Percentiles rank a stretch among this genome's conserved stretches.
Evolutionary conservation across 2,797 vertebrate genomes (phyloP).

Genomic region (Falco concolor): DNA sequence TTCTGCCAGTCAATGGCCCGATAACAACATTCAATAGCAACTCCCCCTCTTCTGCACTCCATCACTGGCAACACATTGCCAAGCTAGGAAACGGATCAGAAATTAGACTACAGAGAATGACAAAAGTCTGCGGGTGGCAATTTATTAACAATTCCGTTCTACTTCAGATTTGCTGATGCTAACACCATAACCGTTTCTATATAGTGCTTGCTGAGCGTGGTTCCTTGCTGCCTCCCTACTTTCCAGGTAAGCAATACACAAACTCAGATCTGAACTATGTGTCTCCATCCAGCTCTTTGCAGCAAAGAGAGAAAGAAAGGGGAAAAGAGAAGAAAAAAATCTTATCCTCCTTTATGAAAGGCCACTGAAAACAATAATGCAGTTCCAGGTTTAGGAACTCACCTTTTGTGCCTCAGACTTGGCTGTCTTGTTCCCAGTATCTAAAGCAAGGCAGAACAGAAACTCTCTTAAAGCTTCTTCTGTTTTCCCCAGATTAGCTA

Average conservation of each 20-base stretch:
- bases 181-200: neutral
- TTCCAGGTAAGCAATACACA: neutral
- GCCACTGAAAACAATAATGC: neutral
- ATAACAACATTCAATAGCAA: neutral
- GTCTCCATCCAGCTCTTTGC: neutral
- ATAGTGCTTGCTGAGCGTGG: neutral
- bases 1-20: neutral
- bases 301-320: neutral
- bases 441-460: slow-evolving; percentile 85
- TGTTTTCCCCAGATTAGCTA: slow-evolving; percentile 82
- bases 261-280: neutral
- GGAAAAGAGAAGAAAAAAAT: neutral
- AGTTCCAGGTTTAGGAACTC: slow-evolving; percentile 21
- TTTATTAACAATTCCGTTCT: neutral
- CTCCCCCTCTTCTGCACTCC: neutral
- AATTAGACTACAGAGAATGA: neutral
- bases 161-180: neutral
- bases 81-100: neutral
- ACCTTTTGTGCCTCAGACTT: slow-evolving; percentile 85
- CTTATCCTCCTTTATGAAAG: neutral
- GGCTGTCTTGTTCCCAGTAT: slow-evolving; percentile 81
- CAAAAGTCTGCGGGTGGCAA: neutral
- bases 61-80: neutral
- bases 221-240: neutral
- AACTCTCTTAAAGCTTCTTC: slow-evolving; percentile 89